A percentile compares a stretch with the other conserved stretches of the same genome.
Evolutionary conservation across 1,140 invertebrate genomes (phyloP).

Genomic region (Drosophila busckii): DNA sequence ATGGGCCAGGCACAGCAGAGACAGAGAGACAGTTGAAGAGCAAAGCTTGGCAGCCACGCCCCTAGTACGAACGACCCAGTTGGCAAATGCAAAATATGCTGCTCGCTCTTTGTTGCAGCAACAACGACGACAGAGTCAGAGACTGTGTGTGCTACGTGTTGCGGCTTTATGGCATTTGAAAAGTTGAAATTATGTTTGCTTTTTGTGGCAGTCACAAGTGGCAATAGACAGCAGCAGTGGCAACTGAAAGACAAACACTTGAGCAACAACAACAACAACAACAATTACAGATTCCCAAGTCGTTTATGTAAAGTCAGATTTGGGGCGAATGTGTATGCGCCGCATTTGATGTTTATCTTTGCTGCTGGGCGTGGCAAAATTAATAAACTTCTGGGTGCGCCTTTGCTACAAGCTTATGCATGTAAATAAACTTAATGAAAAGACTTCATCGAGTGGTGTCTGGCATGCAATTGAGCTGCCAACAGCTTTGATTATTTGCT

Average conservation of each 20-base stretch:
- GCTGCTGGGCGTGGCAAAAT: slow-evolving; percentile 31
- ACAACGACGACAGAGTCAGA: background rate
- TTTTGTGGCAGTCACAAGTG: slow-evolving; percentile 56
- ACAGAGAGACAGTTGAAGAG: slow-evolving; percentile 26
- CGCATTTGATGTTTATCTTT: background rate
- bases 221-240: slow-evolving; percentile 14
- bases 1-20: too few relatives aligned
- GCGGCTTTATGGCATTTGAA: slow-evolving; percentile 53
- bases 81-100: slow-evolving; percentile 44
- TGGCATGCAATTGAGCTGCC: background rate
- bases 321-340: background rate
- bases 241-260: slow-evolving; percentile 5
- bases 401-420: background rate
- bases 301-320: slow-evolving; percentile 5
- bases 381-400: slow-evolving; percentile 23
- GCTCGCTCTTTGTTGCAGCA: slow-evolving; percentile 27
- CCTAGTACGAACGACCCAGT: slow-evolving; percentile 22
- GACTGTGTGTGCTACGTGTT: slow-evolving; percentile 10
- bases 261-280: slow-evolving; percentile 9
- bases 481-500: too few relatives aligned
- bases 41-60: slow-evolving; percentile 1
- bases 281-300: slow-evolving; percentile 4
- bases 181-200: slow-evolving; percentile 67
- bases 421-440: too few relatives aligned
- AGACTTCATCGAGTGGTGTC: background rate